Evolutionary conservation across 2,888 invertebrate genomes (phyloP), one percentile per base, ranked within the genome.

Genomic region (Heliconius ismenius): DNA sequence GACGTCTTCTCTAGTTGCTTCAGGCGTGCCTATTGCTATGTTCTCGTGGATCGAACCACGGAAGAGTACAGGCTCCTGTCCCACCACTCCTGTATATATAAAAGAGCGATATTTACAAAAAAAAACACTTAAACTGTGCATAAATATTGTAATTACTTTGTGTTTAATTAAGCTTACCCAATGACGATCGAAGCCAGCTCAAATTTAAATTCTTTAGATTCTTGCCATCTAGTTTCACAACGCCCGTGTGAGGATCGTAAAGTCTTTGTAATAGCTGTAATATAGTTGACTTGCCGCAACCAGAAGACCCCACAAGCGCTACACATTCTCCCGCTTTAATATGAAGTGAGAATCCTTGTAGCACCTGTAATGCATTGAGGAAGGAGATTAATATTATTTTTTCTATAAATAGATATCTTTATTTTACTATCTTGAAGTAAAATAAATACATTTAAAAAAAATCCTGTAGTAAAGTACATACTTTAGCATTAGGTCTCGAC

Each of bases 21-120:
- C 94, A 18, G 96, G 95, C 80, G 95, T 95, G 21, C 98, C 98
- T 85, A 97, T 97, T 3, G 96, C 92, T 76, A 95, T 95, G 81
- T 95, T 95, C 49, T 95, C 95, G n/a, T 95, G 94, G 81, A 98
- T 97, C 21, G 96, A 96, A 43, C 97, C 96, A 79, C 96, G 96
- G 90, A 98, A 98, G 9, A 98, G 92, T 1, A 97, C 96, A 0
- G 98, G 98, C 83, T 98, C 98, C 90, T 98, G 98, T 1, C 97
- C 97, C 24, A 98, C 98, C 15, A 98, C 96, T 58, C 98, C 94
- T 94, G 82, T 21, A 49, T 24, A 58, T n/a, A 11, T 24, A 24
- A 73, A 26, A 21, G 28, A 24, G 3, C 6, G 6, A 58, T 26
- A 65, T 26, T 18, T 9, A n/a, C 54, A 32, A 49, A 11, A 32